Evolutionary conservation across 1,140 invertebrate genomes (phyloP).

Genomic region (Mamestra configurata): DNA sequence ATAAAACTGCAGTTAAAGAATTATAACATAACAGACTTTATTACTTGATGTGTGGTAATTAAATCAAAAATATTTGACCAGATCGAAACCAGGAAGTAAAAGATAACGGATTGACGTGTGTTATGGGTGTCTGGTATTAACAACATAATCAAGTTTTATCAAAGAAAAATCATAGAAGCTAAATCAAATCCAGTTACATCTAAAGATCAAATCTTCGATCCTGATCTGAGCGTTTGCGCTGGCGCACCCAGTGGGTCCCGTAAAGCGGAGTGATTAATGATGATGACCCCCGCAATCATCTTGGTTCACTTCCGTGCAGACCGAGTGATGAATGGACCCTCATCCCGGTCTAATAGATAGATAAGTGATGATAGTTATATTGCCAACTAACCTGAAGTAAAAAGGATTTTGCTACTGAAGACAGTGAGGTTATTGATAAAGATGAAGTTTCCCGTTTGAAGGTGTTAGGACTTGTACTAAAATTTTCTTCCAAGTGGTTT

Average conservation of each 20-base stretch:
- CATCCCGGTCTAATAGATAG: conserved; percentile 37
- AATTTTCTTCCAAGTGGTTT: not conserved
- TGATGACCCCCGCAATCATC: conserved; percentile 57
- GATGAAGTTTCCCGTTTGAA: not conserved
- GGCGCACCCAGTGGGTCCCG: conserved; percentile 29
- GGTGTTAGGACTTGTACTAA: not conserved
- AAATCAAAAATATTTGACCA: not conserved
- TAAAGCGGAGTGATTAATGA: conserved; percentile 60
- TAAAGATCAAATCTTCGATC: conserved; percentile 31
- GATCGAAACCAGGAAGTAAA: not conserved
- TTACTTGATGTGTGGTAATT: not conserved
- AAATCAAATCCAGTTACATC: conserved; percentile 27
- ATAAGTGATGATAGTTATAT: conserved; percentile 42
- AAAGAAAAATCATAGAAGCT: conserved; percentile 2
- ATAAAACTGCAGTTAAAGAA: not conserved
- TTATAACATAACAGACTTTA: not conserved
- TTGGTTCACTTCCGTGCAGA: conserved; percentile 49
- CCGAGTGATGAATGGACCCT: conserved; percentile 34
- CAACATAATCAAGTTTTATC: conserved; percentile 14
- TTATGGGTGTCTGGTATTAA: not conserved
- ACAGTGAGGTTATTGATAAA: not conserved
- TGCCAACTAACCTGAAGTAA: not conserved
- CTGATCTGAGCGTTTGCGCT: not conserved
- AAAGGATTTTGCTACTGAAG: conserved; percentile 22
- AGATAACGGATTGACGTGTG: not conserved